Evolutionary conservation across 2,113 vertebrate genomes (phyloP), one percentile per base, ranked within the genome.

Genomic region (Pygoscelis antarcticus): DNA sequence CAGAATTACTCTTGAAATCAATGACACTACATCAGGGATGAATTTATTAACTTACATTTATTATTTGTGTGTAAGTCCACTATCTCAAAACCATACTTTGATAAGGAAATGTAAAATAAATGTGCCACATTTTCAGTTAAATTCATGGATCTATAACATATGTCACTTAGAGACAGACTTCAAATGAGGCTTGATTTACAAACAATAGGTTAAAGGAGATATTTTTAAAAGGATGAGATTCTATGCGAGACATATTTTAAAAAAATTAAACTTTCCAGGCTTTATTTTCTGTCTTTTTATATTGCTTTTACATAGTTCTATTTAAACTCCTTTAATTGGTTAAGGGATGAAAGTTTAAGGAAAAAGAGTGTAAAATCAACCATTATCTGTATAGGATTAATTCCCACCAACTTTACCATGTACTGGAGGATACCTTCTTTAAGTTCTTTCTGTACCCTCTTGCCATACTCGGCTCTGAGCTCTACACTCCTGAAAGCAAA

Each of bases 11-110:
- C 22, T 13, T 88, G 44, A 90, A 93, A 79, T 92, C 68, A 90
- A 32, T 77, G 46, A n/a, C 13, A 55, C 26, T 87, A 34, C 32
- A 60, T 49, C 44, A 60, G 23, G 42, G 65, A 85, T 65, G 13
- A 95, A 87, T 85, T 89, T 90, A 89, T 75, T 88, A 89, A 71
- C 34, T 78, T 77, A 38, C 8, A n/a, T 64, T 78, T 95, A 44
- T 79, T 91, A 25, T 64, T 71, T 87, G 20, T 69, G 14, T 4
- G 0, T 66, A 69, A 69, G 22, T 86, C 36, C 32, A 62, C 30
- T 88, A 58, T 86, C 44, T 93, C 49, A 80, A 87, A 90, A 40
- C 12, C 9, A 55, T 30, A 61, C 11, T 90, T 83, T 75, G 51
- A 90, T 83, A 81, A 86, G 10, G 1, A 93, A 88, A 86, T 26